A percentile compares a stretch with the other conserved stretches of the same genome.
phyloP scores from a whole-genome alignment of 2,113 vertebrate genomes.

The mouse (Mus musculus) region DNA sequence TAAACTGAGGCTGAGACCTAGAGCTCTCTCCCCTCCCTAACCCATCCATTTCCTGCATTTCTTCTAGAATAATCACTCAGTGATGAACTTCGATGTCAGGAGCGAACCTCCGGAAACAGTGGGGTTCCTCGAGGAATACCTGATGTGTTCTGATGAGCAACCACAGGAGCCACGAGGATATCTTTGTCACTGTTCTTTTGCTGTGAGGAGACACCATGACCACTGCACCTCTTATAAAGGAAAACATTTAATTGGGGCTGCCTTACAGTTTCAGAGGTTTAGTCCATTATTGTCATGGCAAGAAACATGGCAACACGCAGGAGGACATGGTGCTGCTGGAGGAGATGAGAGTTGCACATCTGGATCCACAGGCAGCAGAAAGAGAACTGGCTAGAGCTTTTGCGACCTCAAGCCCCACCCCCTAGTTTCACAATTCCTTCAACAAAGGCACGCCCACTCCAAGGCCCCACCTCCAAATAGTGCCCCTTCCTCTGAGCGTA shows the following conservation, averaged over 20 bases:
- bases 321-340: neutral
- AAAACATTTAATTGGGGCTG: neutral
- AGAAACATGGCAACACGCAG: neutral
- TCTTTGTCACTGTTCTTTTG: neutral
- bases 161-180: neutral
- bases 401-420: neutral
- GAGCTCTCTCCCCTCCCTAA: neutral
- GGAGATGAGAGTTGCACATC: neutral
- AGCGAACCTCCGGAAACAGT: neutral
- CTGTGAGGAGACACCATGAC: neutral
- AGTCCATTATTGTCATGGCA: neutral
- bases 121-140: neutral
- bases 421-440: neutral
- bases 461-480: neutral
- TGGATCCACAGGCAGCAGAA: neutral
- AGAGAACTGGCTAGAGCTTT: neutral
- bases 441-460: neutral
- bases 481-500: neutral
- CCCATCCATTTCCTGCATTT: neutral
- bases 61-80: neutral
- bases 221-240: neutral
- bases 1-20: neutral
- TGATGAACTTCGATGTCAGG: conserved; percentile 2
- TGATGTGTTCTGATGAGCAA: neutral
- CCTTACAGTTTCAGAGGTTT: neutral